Conservation (phyloP, 2,888 invertebrate species). For the Mechanitis mazaeus region DNA sequence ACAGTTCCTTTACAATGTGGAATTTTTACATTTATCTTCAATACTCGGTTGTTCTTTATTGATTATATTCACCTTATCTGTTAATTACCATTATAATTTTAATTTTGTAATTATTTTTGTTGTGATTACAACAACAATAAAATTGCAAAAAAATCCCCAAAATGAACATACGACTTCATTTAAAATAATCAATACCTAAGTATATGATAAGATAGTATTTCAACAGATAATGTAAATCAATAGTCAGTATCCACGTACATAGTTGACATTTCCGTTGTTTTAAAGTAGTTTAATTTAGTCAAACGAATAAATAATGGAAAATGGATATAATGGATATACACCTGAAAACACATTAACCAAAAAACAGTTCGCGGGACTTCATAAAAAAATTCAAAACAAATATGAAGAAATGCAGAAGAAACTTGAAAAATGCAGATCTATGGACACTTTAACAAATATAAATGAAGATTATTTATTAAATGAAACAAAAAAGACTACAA, state of each 20-base stretch:
- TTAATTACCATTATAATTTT: neutral
- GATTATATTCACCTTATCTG: too few species aligned
- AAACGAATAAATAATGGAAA: conserved; percentile 23
- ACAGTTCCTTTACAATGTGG: too few species aligned
- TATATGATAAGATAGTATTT: conserved; percentile 45
- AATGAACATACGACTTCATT: conserved; percentile 29
- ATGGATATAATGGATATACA: conserved; percentile 40
- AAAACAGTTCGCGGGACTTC: conserved; percentile 52
- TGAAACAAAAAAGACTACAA: conserved; percentile 36
- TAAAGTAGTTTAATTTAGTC: conserved; percentile 14
- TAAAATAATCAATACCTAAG: conserved; percentile 56
- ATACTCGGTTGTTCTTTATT: too few species aligned
- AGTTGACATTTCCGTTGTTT: conserved; percentile 23
- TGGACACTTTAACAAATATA: conserved; percentile 46
- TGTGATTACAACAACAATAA: neutral
- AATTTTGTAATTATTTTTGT: too few species aligned
- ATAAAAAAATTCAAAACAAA: conserved; percentile 58
- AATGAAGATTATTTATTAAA: conserved; percentile 44
- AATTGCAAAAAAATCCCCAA: neutral
- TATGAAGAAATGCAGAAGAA: conserved; percentile 61
- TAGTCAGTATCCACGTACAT: conserved; percentile 27
- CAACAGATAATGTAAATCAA: conserved; percentile 25
- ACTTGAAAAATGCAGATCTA: conserved; percentile 61
- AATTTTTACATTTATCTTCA: too few species aligned
- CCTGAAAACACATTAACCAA: conserved; percentile 35